Evolutionary conservation across 2,888 invertebrate species (phyloP), one percentile per base, ranked within the genome.

Genomic region (Platerodrilus igneus): DNA sequence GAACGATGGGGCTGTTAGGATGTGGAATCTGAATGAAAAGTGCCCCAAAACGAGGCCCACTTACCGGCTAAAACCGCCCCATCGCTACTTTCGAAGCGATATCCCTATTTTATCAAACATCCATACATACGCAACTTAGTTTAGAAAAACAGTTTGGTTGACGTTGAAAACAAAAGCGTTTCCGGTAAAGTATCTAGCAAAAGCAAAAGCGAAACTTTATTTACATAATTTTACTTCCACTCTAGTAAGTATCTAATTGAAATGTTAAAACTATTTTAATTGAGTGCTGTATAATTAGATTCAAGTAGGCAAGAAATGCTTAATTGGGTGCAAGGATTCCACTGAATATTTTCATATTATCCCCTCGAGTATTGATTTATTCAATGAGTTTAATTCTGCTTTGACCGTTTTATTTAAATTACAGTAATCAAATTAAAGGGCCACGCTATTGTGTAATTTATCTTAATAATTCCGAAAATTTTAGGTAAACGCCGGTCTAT

Each of bases 11-110:
- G 60, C 56, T 55, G 59, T 56, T 58, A 57, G 58, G 55, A 60
- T 57, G 59, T 57, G 59, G 62, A 63, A 61, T 63, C 61, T 61
- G 63, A 63, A 63, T 63, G 61, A 62, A 63, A 63, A 63, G 60
- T 62, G 57, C 58, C 58, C 55, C 56, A 60, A 60, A 43, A 62
- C 60, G 61, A 60, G 60, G 51, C 55, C 50, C 57, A 58, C 59
- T 61, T 60, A 56, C 57, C 56, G 56, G 58, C 58, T 58, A 59
- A 60, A 57, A 58, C 53, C 57, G 50, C 55, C 50, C 54, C 53
- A 48, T 52, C 45, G 37, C 48, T 45, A 49, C 52, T 52, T 48
- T 48, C 50, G 42, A 55, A 53, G 53, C 52, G 55, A 58, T 58
- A 57, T 54, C 50, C 54, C 50, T 45, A 56, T 54, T 47, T 47